Evolutionary conservation across 2,888 invertebrate genomes (phyloP).

Genomic region (Perdita meconis): DNA sequence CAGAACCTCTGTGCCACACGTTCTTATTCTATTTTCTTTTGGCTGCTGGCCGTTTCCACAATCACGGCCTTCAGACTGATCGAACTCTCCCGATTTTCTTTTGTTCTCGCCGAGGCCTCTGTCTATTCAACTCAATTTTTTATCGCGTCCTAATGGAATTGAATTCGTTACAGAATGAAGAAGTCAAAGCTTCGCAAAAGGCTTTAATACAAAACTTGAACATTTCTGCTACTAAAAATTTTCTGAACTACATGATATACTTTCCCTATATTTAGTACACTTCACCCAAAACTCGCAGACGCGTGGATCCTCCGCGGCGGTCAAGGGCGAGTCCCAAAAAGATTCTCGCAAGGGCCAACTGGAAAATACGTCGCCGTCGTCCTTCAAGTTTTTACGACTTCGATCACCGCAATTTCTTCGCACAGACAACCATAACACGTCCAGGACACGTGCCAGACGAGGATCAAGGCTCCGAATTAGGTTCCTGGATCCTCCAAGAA

Average conservation of each 20-base stretch:
- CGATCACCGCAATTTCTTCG: neutral
- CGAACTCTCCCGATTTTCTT: neutral
- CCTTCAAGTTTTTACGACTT: constrained; percentile 11
- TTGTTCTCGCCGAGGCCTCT: neutral
- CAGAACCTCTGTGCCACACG: neutral
- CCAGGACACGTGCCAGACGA: constrained; percentile 14
- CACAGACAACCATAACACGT: neutral
- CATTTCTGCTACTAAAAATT: no score
- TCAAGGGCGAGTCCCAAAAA: constrained; percentile 12
- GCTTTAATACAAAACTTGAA: no score
- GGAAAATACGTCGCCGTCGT: constrained; percentile 4
- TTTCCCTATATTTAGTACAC: neutral
- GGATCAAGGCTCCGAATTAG: neutral
- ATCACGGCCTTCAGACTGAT: constrained; percentile 23
- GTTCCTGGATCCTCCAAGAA: no score
- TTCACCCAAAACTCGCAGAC: constrained; percentile 4
- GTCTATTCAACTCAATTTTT: neutral
- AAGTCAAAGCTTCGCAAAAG: no score
- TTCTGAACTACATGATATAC: no score
- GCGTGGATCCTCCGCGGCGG: neutral
- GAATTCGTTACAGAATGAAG: no score
- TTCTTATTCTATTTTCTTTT: constrained; percentile 24
- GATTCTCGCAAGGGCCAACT: constrained; percentile 7
- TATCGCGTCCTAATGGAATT: neutral
- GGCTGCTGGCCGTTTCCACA: constrained; percentile 8